Evolutionary conservation across 1,140 invertebrate genomes (phyloP), one percentile per base, ranked within the genome.

Genomic region (Macrostomum lignano): DNA sequence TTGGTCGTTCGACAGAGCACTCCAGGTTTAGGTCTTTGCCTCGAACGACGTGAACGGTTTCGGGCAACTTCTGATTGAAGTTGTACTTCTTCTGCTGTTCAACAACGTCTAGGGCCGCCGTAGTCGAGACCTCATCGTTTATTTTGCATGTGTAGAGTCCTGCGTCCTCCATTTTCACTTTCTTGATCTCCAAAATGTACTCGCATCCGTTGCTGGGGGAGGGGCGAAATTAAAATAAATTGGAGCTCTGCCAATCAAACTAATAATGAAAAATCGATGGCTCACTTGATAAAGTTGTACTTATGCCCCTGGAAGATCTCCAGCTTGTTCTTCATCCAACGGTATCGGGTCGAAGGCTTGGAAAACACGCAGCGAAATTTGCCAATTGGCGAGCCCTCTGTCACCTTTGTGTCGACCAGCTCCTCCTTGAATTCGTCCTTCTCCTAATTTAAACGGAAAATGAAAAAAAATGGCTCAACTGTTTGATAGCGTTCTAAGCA

Each of bases 101-200:
- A 52, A 91, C 81, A 17, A 96, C 84, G 60, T 77, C 84, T 0
- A 96, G 65, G 58, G 82, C 79, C 29, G 69, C 81, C 11, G 75
- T 73, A 42, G 71, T 75, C 15, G 67, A 67, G 11, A 79, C 66
- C 26, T 84, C 82, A n/a, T n/a, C n/a, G 40, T 72, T 71, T 44
- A 91, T 86, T 63, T 93, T 79, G 46, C 86, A 72, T 0, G 75
- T 81, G 46, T 91, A 93, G 64, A 84, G 88, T 38, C 84, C 91
- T 41, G 72, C 78, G 52, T 98, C 91, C 46, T 96, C 84, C 9
- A 82, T 72, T 58, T 75, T 81, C 0, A 88, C 81, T 44, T 68
- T 70, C 44, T 66, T 67, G 40, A 98, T 84, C 37, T 78, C 73
- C 25, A 96, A 58, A 42, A 72, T 72, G 55, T 94, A 88, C 1